Evolutionary conservation across 2,797 vertebrate genomes (phyloP).

Genomic region (Chloroceryle amazona): DNA sequence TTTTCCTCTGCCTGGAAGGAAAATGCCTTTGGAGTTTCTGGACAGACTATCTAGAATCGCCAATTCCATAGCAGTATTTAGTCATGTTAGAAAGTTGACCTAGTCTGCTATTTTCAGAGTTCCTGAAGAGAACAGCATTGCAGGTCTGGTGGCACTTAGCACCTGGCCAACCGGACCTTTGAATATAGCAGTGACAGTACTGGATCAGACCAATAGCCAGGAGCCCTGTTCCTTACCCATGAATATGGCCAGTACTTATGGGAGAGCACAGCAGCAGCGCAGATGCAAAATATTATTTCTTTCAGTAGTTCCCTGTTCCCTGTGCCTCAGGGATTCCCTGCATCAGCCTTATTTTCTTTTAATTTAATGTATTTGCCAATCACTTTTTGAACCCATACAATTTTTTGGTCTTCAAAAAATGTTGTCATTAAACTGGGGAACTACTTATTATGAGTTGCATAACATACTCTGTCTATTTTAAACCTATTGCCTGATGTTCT

Average conservation of each 20-base stretch:
- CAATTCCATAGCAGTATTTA: neutral
- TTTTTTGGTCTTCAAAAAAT: neutral
- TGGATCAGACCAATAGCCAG: neutral
- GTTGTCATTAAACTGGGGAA: neutral
- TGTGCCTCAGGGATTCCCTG: neutral
- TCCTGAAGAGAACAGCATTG: neutral
- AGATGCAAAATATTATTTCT: neutral
- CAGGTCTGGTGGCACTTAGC: neutral
- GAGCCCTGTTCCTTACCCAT: neutral
- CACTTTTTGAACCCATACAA: neutral
- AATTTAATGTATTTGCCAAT: neutral
- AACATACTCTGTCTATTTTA: neutral
- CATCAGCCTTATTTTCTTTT: neutral
- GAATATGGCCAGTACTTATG: accelerated
- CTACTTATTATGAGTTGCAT: neutral
- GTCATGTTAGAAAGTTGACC: neutral
- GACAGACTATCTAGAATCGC: neutral
- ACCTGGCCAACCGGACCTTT: neutral
- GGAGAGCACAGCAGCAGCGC: neutral
- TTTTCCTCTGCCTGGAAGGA: neutral
- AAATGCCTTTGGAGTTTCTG: neutral
- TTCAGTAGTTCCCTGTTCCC: neutral
- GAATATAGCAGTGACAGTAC: accelerated
- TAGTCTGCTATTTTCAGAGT: neutral
- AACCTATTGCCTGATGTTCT: neutral